Base-by-base conservation (phyloP, 2,113 vertebrate genomes). In the Tyto alba region DNA sequence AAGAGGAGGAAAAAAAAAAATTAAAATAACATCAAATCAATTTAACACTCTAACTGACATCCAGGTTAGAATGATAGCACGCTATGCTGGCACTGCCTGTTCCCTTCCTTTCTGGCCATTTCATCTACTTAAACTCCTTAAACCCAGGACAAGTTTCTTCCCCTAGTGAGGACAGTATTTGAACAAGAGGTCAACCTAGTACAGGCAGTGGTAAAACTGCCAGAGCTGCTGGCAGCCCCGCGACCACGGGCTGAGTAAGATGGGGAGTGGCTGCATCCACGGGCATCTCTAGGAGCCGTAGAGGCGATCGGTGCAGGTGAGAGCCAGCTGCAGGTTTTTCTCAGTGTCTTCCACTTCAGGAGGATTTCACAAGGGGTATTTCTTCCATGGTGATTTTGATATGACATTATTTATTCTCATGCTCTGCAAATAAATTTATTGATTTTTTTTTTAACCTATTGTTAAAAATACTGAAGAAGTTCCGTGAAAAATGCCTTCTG, bases 201-300 rank as follows among this genome's bases (percentile, higher is more conserved):
- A 9, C 6, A 55, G 55, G 3, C 68, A 32, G 27, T 6, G 43
- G 12, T 29, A 7, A 20, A 63, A 4, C 40, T n/a, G 41, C 36
- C n/a, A 34, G 40, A 53, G 52, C 21, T 47, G 38, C 2, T 7
- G 74, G 45, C 57, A 67, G 57, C 63, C n/a, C 40, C 2, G 2
- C 2, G 8, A 26, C 21, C 19, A 1, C 45, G 19, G 79, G 66
- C 60, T 55, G 27, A 29, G 34, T 4, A 13, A 45, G 26, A 12
- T 21, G 52, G 64, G 79, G 25, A 38, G 10, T 3, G 43, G 19
- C 20, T 53, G 2, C 0, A 13, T 4, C 85, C 85, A 4, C 0
- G 1, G 3, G 20, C 32, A 34, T 26, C 47, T 26, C 1, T 0
- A 13, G 67, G 47, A 63, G 41, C 62, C 5, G 5, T 5, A 32